Evolutionary conservation across 1,140 invertebrate species (phyloP).

Genomic region (Drosophila navojoa): DNA sequence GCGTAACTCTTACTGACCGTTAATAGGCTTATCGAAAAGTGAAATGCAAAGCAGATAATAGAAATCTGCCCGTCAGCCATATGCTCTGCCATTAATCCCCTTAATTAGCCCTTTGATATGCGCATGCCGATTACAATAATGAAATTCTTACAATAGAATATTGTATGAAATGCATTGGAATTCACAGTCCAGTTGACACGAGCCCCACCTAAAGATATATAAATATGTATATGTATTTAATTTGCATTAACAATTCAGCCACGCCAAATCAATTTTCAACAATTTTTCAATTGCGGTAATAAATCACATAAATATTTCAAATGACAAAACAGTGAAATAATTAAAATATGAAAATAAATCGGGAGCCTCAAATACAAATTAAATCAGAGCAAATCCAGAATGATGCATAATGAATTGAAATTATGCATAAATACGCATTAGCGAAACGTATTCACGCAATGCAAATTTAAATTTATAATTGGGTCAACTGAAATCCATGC

Average conservation of each 20-base stretch:
- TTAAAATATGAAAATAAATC: constrained; percentile 35
- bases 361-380: neutral
- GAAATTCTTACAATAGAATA: neutral
- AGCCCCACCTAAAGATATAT: no score
- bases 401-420: constrained; percentile 47
- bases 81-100: constrained; percentile 10
- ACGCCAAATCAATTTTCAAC: constrained; percentile 20
- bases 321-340: constrained; percentile 23
- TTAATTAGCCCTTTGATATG: neutral
- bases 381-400: constrained; percentile 22
- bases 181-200: no score
- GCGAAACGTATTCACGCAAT: constrained; percentile 36
- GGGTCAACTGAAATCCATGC: constrained; percentile 14
- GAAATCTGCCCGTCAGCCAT: neutral
- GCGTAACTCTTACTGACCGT: no score
- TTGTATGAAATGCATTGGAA: neutral
- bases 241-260: constrained; percentile 64
- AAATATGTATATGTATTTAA: constrained; percentile 47
- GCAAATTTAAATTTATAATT: constrained; percentile 56
- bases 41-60: neutral
- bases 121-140: neutral
- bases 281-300: constrained; percentile 34
- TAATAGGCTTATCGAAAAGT: constrained; percentile 14
- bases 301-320: constrained; percentile 67
- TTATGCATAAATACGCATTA: constrained; percentile 64